A percentile compares a stretch with the other conserved stretches of the same genome.
These are phyloP conservation scores for Cerceris rybyensis DNA, from an alignment of 2,888 invertebrate genomes.

Conservation along the genomic window DNA sequence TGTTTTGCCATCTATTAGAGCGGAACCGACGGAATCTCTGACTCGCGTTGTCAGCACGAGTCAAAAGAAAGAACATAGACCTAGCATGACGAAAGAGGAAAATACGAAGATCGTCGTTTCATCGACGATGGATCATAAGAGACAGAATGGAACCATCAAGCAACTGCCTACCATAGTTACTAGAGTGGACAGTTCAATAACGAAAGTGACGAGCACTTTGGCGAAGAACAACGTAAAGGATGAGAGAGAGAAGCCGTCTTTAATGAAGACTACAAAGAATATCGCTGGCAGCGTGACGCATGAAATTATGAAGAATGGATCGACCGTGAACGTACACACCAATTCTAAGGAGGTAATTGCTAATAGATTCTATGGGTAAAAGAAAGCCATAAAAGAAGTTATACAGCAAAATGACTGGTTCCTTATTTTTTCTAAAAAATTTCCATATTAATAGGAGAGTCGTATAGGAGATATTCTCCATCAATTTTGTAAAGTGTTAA, in stretches of 20 bases:
- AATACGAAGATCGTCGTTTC: slow-evolving; percentile 40
- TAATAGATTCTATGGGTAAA: not conserved
- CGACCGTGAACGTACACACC: slow-evolving; percentile 62
- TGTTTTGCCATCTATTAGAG: slow-evolving; percentile 58
- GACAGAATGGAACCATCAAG: slow-evolving; percentile 35
- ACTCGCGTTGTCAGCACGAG: slow-evolving; percentile 39
- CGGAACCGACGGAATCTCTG: slow-evolving; percentile 75
- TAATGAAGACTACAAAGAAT: slow-evolving; percentile 63
- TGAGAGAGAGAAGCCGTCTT: slow-evolving; percentile 31
- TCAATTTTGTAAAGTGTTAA: too few relatives aligned
- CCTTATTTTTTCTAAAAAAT: too few relatives aligned
- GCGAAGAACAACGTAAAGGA: slow-evolving; percentile 32
- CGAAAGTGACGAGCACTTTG: slow-evolving; percentile 60
- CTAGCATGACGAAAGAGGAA: slow-evolving; percentile 37
- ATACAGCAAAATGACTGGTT: too few relatives aligned
- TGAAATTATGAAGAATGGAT: slow-evolving; percentile 63
- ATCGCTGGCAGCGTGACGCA: slow-evolving; percentile 57
- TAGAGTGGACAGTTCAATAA: slow-evolving; percentile 64
- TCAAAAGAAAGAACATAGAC: slow-evolving; percentile 36
- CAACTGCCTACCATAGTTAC: slow-evolving; percentile 59
- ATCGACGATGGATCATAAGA: slow-evolving; percentile 32
- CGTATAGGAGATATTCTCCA: too few relatives aligned
- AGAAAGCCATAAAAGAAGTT: too few relatives aligned
- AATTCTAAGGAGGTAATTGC: slow-evolving; percentile 76
- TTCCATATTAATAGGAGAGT: too few relatives aligned